Evolutionary conservation across 1,140 invertebrate species (phyloP).

Genomic region (Ridgeia piscesae): DNA sequence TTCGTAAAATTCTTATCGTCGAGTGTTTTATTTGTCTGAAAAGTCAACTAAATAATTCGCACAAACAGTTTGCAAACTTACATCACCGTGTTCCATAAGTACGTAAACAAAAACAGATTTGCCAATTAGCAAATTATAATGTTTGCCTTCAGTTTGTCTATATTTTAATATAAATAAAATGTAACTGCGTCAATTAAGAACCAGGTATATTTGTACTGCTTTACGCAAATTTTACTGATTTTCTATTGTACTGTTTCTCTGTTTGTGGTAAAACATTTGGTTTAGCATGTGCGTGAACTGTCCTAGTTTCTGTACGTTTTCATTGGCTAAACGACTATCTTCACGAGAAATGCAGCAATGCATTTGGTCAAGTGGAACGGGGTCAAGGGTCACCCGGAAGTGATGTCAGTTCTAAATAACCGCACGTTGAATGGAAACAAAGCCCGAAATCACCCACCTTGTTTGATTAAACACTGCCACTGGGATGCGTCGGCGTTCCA

Average conservation of each 20-base stretch:
- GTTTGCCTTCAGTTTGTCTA: too few relatives aligned
- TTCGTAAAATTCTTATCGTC: too few relatives aligned
- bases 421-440: slow-evolving; percentile 4
- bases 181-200: too few relatives aligned
- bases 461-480: not conserved
- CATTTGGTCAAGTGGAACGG: not conserved
- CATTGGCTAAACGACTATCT: not conserved
- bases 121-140: too few relatives aligned
- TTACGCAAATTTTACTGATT: too few relatives aligned
- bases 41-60: not conserved
- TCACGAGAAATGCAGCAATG: not conserved
- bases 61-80: not conserved
- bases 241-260: not conserved
- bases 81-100: not conserved
- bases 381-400: not conserved
- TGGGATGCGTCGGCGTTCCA: not conserved
- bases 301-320: not conserved
- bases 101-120: not conserved
- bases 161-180: too few relatives aligned
- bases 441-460: not conserved
- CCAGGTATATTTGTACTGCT: too few relatives aligned
- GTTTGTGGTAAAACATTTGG: not conserved
- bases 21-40: not conserved
- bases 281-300: not conserved
- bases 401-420: slow-evolving; percentile 6